These are phyloP conservation scores for Catharus minimus DNA, from an alignment of 2,113 vertebrate species.

Conservation along the genomic window DNA sequence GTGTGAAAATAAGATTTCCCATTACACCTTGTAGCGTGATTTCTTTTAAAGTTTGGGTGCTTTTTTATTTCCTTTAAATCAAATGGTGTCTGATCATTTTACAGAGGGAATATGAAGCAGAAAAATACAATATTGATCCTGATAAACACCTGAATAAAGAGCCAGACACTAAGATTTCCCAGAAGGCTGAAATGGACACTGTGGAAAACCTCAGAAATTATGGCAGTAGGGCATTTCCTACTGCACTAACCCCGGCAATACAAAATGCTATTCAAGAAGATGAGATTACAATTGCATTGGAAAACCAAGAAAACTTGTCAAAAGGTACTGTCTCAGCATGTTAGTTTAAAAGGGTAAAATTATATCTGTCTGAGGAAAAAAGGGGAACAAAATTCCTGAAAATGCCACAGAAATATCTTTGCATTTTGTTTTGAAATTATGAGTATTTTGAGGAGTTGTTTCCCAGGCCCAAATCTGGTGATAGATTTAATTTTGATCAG, in stretches of 20 bases:
- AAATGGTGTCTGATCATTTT: background rate
- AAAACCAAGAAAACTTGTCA: conserved; percentile 73
- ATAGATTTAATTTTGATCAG: background rate
- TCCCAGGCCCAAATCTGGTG: background rate
- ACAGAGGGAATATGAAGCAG: conserved; percentile 58
- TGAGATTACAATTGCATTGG: conserved; percentile 69
- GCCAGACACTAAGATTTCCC: conserved; percentile 43
- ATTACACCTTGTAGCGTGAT: background rate
- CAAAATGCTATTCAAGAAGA: conserved; percentile 65
- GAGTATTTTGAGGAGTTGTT: background rate
- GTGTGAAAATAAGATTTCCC: background rate
- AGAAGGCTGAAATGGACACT: conserved; percentile 36
- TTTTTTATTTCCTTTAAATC: background rate
- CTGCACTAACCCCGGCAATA: conserved; percentile 6
- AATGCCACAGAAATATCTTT: background rate
- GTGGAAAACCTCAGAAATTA: conserved; percentile 55
- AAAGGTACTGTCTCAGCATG: conserved; percentile 70
- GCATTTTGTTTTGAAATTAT: background rate
- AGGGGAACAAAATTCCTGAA: background rate
- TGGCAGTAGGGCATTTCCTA: conserved; percentile 31
- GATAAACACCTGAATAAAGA: conserved; percentile 43
- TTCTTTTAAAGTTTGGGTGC: background rate
- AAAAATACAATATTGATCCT: conserved; percentile 51
- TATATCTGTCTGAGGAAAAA: background rate
- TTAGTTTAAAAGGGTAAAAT: background rate